Conservation (phyloP, 2,888 invertebrate genomes). For the Imbricaverruca yamaguchii region DNA sequence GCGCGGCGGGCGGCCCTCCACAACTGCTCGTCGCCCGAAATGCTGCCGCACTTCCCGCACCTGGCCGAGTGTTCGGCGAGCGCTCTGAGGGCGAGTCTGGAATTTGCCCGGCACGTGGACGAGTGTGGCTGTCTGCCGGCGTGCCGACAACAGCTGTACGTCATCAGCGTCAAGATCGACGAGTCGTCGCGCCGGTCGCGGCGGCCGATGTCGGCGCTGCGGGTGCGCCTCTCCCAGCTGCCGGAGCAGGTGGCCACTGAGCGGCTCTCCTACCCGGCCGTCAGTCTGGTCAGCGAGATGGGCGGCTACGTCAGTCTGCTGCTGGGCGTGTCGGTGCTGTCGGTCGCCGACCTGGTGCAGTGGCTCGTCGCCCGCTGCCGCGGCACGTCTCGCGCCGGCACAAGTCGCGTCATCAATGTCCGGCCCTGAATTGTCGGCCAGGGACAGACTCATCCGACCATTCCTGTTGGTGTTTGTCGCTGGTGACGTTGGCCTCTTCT, state of each 20-base stretch:
- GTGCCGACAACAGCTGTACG: background rate
- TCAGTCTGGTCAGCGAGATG: background rate
- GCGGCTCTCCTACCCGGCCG: background rate
- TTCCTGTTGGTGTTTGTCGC: too few relatives aligned
- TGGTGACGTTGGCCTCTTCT: too few relatives aligned
- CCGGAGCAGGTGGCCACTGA: background rate
- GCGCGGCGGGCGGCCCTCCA: background rate
- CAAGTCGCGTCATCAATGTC: too few relatives aligned
- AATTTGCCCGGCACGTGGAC: background rate
- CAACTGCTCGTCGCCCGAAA: background rate
- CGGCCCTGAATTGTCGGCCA: too few relatives aligned
- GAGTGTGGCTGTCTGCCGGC: background rate
- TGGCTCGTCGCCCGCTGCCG: too few relatives aligned
- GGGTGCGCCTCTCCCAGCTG: background rate
- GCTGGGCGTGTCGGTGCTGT: background rate
- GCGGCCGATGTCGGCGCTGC: too few relatives aligned
- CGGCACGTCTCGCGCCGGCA: too few relatives aligned
- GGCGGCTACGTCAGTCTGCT: constrained; percentile 7
- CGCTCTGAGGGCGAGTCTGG: background rate
- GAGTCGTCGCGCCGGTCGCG: too few relatives aligned
- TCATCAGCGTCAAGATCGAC: background rate
- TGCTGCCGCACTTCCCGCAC: background rate
- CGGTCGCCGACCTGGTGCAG: background rate
- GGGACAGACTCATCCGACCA: too few relatives aligned
- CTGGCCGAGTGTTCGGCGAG: background rate